Evolutionary conservation across 2,888 invertebrate genomes (phyloP), one percentile per base, ranked within the genome.

Genomic region (Drosophila mettleri): DNA sequence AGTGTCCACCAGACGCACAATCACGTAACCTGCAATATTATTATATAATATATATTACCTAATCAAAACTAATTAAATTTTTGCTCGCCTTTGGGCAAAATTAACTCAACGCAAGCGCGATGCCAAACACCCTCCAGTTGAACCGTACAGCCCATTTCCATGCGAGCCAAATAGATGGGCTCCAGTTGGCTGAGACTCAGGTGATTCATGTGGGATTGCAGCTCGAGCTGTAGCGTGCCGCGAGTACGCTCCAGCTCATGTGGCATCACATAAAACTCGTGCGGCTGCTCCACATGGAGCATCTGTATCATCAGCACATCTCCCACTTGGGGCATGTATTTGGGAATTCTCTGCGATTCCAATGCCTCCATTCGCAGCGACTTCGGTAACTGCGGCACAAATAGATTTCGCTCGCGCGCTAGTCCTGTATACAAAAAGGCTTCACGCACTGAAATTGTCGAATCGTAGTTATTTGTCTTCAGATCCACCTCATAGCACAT

Each of bases 181-280:
- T 86, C 69, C 51, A 77, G 9, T 1, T 62, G 18, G 14, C 22
- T 41, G 3, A 67, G 29, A 5, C 8, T n/a, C 34, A 62, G 38
- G 7, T 9, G 6, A 29, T 58, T 31, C 83, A 85, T 80, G 6
- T 20, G 16, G 2, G 20, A 10, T 34, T 90, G 88, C 6, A 91
- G 60, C 2, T 81, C 63, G 2, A 20, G 29, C 34, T 70, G 58
- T 16, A 84, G n/a, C 0, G 22, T 2, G 3, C 6, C 10, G 0
- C 71, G 67, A 0, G 27, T 22, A 0, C 5, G 0, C 20, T 70
- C 68, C 3, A 31, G 5, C 6, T 51, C 34, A 20, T 74, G 64
- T 0, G 61, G 58, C 63, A 95, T 94, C 0, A 95, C 94, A 88
- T 93, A 96, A 88, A 97, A 95, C 65, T 93, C 93, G 78, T 94